Base-by-base conservation (phyloP, 2,113 vertebrate genomes). In the Dermatemys mawii region DNA sequence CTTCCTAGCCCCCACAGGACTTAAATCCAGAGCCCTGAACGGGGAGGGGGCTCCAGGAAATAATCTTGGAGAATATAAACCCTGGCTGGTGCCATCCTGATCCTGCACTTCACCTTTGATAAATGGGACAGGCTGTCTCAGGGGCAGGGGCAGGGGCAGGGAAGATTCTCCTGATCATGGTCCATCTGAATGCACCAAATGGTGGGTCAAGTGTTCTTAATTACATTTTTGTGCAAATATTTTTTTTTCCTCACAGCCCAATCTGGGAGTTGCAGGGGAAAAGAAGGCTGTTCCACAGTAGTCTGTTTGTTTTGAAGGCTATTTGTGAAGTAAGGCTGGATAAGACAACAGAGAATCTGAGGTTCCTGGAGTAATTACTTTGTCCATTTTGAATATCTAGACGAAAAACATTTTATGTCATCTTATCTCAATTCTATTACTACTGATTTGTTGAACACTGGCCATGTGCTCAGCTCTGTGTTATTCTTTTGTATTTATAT, bases 391-490 rank as follows among this genome's bases (percentile, higher is more conserved):
- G 32, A 14, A 63, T 35, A 63, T 63, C 57, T 63, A 35, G 32
- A 63, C 16, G 57, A 63, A 63, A 63, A 63, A 32, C 57, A 63
- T 63, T 60, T 60, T 32, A 63, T 63, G 14, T 63, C 32, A 3
- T 35, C 57, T 63, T 63, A 35, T 29, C 57, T 63, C 57, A 16
- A 35, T 35, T 63, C 38, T 38, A 73, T 73, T 41, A 41, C 19
- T 41, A 3, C 11, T 70, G 9, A 27, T n/a, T 79, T 50, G 21
- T 16, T 41, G 84, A 55, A 2, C 16, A n/a, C 63, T 88, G 2
- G 0, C 26, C 24, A 0, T 7, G 9, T 78, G 73, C 2, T 0
- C 38, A 73, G 51, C 3, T 73, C 75, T 57, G 2, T 86, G n/a
- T 57, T 76, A 14, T 4, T 17, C 0, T 81, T 60, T 90, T 50